Evolutionary conservation across 2,888 invertebrate genomes (phyloP), one percentile per base, ranked within the genome.

Genomic region (Heliconius charithonia): DNA sequence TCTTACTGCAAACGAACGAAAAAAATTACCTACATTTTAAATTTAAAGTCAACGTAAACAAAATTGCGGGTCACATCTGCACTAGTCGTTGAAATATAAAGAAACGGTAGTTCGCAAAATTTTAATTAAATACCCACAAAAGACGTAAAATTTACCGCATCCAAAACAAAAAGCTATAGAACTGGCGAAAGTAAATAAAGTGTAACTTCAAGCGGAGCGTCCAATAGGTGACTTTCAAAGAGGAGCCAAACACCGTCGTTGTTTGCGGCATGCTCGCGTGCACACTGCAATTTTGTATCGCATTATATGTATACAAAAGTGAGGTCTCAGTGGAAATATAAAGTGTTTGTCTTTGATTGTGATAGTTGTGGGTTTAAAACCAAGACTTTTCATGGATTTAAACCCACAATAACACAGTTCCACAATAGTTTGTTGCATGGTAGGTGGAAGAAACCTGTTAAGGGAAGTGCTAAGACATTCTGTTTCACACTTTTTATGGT

Each of bases 171-270:
- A 71, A 56, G n/a, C 51, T 71, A 27, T n/a, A 27, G 56, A 71
- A 32, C 56, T 37, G 37, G 13, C 67, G 37, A 67, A 67, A 67
- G 67, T 67, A 67, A 67, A 67, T 67, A 67, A 67, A 67, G 37
- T 67, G 67, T 67, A 41, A 41, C 67, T 67, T 12, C n/a, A 67
- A 41, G 67, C 25, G 32, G 3, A 71, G 63, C 41, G 70, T 51
- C 63, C 78, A 66, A 63, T 79, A 71, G 51, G 70, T 65, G 74
- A 56, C 70, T 78, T 65, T 69, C 78, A 71, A 56, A 75, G 59
- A 56, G 51, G 51, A 72, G 22, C 29, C 72, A 41, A 70, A 78
- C 66, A 62, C 75, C n/a, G 59, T 29, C 66, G 67, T 69, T 78
- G 78, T 78, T 75, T 75, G 63, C 62, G 56, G 63, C 25, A 78